phyloP scores from a whole-genome alignment of 2,113 vertebrate species.

The Mustelus asterias region DNA sequence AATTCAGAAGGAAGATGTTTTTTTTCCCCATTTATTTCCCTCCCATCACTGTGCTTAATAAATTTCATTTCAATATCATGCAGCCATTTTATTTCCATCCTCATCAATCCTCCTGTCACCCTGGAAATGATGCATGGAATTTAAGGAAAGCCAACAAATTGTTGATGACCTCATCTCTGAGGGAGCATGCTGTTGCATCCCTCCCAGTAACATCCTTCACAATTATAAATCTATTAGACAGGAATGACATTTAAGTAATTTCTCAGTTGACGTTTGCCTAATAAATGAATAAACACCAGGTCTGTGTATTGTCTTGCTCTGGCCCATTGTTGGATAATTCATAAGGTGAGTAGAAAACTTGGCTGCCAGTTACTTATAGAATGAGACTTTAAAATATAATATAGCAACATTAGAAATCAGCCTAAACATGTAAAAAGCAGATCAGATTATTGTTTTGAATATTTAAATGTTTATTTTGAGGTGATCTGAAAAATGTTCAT shows the following conservation, averaged over 20 bases:
- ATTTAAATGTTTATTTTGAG: neutral
- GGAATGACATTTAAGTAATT: neutral
- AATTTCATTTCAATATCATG: slow-evolving; percentile 1
- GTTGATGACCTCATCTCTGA: slow-evolving; percentile 7
- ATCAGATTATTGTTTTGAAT: neutral
- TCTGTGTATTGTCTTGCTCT: neutral
- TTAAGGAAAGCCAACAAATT: slow-evolving; percentile 22
- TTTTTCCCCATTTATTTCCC: neutral
- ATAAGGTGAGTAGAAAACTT: neutral
- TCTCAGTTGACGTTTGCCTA: neutral
- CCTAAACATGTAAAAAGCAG: neutral
- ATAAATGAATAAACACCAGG: neutral
- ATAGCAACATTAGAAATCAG: neutral
- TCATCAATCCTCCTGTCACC: slow-evolving; percentile 16
- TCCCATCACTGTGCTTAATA: neutral
- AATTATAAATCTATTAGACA: slow-evolving; percentile 35
- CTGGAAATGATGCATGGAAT: slow-evolving; percentile 10
- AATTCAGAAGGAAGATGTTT: neutral
- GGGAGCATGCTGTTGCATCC: neutral
- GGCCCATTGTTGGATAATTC: neutral
- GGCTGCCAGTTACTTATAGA: neutral
- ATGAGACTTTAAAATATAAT: neutral
- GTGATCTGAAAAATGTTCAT: neutral
- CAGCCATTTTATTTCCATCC: slow-evolving; percentile 6
- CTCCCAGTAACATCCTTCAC: neutral